Conservation (phyloP, 2,797 vertebrate species). For the Trachurus trachurus region DNA sequence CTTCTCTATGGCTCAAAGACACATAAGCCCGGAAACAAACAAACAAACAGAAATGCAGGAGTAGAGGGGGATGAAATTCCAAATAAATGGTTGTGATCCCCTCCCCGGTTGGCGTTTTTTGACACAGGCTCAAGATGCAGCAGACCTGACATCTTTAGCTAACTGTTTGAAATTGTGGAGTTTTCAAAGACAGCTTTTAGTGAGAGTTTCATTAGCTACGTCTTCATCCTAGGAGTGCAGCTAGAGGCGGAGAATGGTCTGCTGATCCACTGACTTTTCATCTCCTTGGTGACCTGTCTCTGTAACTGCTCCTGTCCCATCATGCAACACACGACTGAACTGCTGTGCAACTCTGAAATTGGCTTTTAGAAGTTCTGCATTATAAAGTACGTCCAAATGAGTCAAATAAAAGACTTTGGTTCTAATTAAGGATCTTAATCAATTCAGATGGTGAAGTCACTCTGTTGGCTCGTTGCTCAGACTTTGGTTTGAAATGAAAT, state of each 20-base stretch:
- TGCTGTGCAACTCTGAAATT: conserved; percentile 38
- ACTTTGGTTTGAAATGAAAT: neutral
- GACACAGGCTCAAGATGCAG: conserved; percentile 30
- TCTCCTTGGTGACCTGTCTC: conserved; percentile 51
- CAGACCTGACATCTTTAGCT: conserved; percentile 13
- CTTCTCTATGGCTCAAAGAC: conserved; percentile 79
- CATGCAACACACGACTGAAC: conserved; percentile 46
- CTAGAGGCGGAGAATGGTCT: conserved; percentile 29
- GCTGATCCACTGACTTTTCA: conserved; percentile 49
- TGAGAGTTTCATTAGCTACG: conserved; percentile 19
- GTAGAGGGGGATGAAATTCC: conserved; percentile 53
- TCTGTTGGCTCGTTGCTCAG: neutral
- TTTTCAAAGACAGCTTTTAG: conserved; percentile 31
- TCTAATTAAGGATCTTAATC: conserved; percentile 21
- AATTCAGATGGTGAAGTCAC: conserved; percentile 1
- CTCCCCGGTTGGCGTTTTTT: conserved; percentile 34
- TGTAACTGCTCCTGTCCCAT: conserved; percentile 41
- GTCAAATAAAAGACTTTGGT: conserved; percentile 19
- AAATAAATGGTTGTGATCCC: conserved; percentile 55
- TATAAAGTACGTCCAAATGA: conserved; percentile 26
- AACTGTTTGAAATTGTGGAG: conserved; percentile 10
- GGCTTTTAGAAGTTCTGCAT: conserved; percentile 48
- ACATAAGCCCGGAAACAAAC: conserved; percentile 67
- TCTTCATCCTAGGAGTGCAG: conserved; percentile 36
- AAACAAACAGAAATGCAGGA: conserved; percentile 52